Evolutionary conservation across 2,797 vertebrate species (phyloP), one percentile per base, ranked within the genome.

Genomic region (Rhinatrema bivittatum): DNA sequence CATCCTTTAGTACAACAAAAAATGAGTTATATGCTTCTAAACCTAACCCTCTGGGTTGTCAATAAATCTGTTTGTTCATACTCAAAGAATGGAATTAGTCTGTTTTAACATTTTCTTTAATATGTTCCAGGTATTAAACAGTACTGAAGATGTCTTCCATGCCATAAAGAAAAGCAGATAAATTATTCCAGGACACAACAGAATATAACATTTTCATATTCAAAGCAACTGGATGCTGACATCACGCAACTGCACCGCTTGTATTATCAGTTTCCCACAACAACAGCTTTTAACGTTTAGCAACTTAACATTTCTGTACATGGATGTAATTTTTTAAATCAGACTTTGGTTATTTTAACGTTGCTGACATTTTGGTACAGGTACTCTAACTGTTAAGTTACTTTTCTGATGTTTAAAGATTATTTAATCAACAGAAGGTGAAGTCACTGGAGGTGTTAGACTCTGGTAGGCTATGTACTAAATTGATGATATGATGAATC

Each of bases 191-290:
- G 78, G 73, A 83, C 74, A 83, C 76, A 72, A 66, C 72, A 78
- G 79, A 80, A 65, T 69, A 75, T 77, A 75, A 76, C 64, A 81
- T 82, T 48, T 72, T 74, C 81, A 83, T 74, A 77, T 51, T 81
- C 72, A 73, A 70, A 76, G 81, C 72, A 72, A 81, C 25, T 43
- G 72, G 81, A 85, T 84, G 82, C 82, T 68, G 75, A 84, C 77
- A 68, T 62, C 76, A 84, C 76, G 76, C 60, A 65, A 75, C 31
- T 50, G 73, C 71, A 83, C 78, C 77, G 76, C 67, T 77, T 76
- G 79, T 81, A 83, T 68, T 76, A 70, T 70, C 60, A 68, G 60
- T 67, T 71, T 63, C 62, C 65, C 68, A 67, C 65, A 72, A 68
- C 46, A 72, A 70, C 44, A n/a, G n/a, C n/a, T n/a, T n/a, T 68